phyloP scores from a whole-genome alignment of 2,888 invertebrate genomes.

The Eilema sororculum region DNA sequence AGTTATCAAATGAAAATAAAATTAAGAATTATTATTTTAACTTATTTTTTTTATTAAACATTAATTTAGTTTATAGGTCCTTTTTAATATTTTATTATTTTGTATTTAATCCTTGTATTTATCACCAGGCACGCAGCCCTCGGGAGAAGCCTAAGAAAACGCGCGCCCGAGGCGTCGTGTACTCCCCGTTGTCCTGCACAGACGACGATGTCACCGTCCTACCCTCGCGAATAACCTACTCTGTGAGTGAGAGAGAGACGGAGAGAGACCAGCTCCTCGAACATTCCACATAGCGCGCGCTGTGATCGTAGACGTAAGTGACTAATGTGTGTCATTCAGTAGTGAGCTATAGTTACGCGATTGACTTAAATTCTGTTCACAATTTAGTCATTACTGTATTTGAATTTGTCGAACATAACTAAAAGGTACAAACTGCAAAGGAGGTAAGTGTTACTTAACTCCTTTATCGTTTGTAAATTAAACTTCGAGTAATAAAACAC shows the following conservation, averaged over 20 bases:
- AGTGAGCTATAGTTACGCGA: constrained; percentile 27
- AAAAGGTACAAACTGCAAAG: background rate
- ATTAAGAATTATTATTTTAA: too few relatives aligned
- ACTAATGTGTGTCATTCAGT: constrained; percentile 39
- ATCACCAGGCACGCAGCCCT: constrained; percentile 53
- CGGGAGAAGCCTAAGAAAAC: constrained; percentile 52
- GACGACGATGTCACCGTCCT: constrained; percentile 74
- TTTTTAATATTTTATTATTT: background rate
- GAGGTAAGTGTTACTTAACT: too few relatives aligned
- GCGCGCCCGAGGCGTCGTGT: constrained; percentile 66
- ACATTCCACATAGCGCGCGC: constrained; percentile 78
- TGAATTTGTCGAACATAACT: background rate
- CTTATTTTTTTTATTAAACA: background rate
- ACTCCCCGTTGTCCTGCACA: constrained; percentile 74
- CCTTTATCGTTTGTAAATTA: background rate
- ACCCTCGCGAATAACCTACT: constrained; percentile 59
- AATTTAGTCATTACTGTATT: background rate
- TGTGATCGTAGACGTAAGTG: constrained; percentile 73
- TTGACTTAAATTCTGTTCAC: constrained; percentile 1
- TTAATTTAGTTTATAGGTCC: background rate
- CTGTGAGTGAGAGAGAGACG: constrained; percentile 50
- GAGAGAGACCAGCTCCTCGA: constrained; percentile 65
- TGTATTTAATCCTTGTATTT: background rate
- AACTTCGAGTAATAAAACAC: background rate
- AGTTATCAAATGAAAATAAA: too few relatives aligned